phyloP scores from a whole-genome alignment of 2,113 vertebrate species.

The Neopipo cinnamomea region DNA sequence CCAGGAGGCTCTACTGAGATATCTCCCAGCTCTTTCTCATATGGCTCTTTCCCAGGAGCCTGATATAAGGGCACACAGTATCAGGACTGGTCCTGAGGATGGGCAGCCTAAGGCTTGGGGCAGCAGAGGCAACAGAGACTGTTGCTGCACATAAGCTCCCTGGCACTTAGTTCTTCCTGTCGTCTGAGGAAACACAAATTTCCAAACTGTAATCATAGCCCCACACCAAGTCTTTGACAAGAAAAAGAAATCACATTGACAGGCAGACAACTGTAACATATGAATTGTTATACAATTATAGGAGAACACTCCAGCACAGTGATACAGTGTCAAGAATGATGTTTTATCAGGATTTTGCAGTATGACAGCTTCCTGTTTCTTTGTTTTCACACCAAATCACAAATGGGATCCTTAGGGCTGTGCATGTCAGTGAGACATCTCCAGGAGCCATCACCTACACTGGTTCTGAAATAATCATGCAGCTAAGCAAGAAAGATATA shows the following conservation, averaged over 20 bases:
- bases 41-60: not conserved
- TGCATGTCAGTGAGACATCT: not conserved
- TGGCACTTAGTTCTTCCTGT: not conserved
- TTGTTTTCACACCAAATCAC: not conserved
- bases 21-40: not conserved
- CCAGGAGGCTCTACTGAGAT: not conserved
- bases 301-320: not conserved
- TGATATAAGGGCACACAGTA: accelerated
- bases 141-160: not conserved
- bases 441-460: not conserved
- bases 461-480: not conserved
- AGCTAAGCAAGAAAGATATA: not conserved
- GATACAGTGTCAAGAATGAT: not conserved
- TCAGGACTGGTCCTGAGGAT: not conserved
- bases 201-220: not conserved
- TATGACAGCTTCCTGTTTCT: not conserved
- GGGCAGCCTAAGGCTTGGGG: not conserved
- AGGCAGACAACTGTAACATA: not conserved
- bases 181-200: not conserved
- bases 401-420: not conserved
- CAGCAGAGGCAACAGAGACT: not conserved
- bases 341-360: not conserved
- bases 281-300: not conserved
- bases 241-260: not conserved
- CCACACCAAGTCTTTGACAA: not conserved